Conservation (phyloP, 1,140 invertebrate genomes). For the Babylonia areolata region DNA sequence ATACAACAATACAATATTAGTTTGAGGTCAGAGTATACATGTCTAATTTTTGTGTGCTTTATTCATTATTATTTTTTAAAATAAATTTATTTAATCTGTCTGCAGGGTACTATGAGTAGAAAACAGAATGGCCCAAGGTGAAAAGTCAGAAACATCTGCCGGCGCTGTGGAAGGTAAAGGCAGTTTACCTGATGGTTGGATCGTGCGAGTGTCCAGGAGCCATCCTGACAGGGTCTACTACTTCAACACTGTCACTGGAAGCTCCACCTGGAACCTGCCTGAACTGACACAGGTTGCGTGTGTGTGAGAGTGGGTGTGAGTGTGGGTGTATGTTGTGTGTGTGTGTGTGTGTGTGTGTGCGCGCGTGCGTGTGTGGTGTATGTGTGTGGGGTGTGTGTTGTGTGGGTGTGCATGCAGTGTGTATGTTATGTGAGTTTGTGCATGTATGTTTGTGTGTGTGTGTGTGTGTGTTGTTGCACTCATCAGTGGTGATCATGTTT, state of each 20-base stretch:
- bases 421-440: conserved; percentile 24
- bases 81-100: not conserved
- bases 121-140: not conserved
- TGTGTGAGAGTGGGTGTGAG: conserved; percentile 28
- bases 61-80: not conserved
- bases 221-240: conserved; percentile 64
- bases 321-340: conserved; percentile 19
- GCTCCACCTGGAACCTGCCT: conserved; percentile 60
- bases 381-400: too few species aligned
- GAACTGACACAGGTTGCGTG: conserved; percentile 22
- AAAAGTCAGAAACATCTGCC: not conserved
- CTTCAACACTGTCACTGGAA: conserved; percentile 59
- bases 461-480: not conserved
- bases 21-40: not conserved
- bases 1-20: not conserved
- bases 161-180: conserved; percentile 20
- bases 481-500: too few species aligned
- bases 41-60: not conserved
- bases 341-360: conserved; percentile 5
- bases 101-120: not conserved
- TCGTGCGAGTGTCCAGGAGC: conserved; percentile 57
- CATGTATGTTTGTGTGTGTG: conserved; percentile 24
- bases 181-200: conserved; percentile 62
- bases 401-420: too few species aligned
- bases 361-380: too few species aligned